Percentiles rank a stretch among this genome's conserved stretches.
Conservation (phyloP, 2,113 vertebrate genomes). For the Sphyrna mokarran region DNA sequence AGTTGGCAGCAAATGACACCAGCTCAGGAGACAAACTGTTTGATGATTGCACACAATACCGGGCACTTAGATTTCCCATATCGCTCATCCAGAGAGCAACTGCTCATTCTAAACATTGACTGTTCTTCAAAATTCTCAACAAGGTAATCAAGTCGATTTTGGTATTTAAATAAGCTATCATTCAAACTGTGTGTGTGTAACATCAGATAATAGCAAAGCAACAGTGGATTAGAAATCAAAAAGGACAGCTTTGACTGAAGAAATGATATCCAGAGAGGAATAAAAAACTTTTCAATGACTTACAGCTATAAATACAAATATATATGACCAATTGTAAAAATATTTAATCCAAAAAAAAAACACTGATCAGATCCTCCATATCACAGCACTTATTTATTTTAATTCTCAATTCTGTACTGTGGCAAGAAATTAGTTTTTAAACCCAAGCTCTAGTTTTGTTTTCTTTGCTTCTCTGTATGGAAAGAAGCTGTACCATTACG, state of each 20-base stretch:
- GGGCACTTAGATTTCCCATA: not conserved
- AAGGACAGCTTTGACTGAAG: not conserved
- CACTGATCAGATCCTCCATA: not conserved
- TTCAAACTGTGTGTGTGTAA: not conserved
- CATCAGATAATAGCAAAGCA: not conserved
- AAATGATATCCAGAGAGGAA: not conserved
- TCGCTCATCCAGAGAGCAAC: too few species aligned
- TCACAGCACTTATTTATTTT: not conserved
- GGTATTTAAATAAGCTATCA: not conserved
- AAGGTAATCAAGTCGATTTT: not conserved
- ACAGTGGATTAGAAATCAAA: not conserved
- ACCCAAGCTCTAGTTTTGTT: not conserved
- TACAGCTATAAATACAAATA: not conserved
- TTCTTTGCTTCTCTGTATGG: not conserved
- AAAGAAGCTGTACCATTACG: not conserved
- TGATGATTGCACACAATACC: not conserved
- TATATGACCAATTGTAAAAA: not conserved
- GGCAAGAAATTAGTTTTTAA: not conserved
- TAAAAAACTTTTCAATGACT: not conserved
- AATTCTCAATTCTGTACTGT: not conserved
- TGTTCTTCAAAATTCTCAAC: not conserved
- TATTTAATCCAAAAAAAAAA: not conserved
- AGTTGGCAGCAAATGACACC: not conserved
- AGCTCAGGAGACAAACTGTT: not conserved
- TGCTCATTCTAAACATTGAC: not conserved